phyloP scores from a whole-genome alignment of 2,113 vertebrate species.

The Corythornis vintsioides region DNA sequence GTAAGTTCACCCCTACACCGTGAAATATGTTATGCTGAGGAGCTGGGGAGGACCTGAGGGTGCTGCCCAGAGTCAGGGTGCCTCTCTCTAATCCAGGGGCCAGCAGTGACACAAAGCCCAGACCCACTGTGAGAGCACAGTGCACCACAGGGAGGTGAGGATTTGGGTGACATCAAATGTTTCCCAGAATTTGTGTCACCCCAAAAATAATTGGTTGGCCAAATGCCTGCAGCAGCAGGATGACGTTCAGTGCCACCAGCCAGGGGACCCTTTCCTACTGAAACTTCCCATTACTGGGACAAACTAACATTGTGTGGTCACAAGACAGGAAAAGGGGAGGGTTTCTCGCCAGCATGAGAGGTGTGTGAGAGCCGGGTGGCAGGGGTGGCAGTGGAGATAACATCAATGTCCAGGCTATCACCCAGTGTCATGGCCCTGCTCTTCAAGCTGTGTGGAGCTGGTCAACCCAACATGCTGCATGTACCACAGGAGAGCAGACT shows the following conservation, averaged over 20 bases:
- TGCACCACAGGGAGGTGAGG: not conserved
- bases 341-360: not conserved
- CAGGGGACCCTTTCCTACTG: not conserved
- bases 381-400: not conserved
- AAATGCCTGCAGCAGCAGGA: conserved; percentile 24
- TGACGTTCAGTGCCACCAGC: not conserved
- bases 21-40: fast-evolving
- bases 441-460: not conserved
- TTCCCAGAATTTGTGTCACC: conserved; percentile 41
- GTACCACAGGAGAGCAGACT: not conserved
- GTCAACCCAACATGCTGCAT: not conserved
- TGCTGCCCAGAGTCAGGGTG: fast-evolving
- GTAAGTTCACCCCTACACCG: not conserved
- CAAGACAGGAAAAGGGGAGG: not conserved
- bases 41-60: not conserved
- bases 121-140: not conserved
- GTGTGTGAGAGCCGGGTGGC: not conserved
- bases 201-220: not conserved
- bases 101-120: fast-evolving
- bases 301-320: not conserved
- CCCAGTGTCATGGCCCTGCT: not conserved
- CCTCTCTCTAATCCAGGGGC: not conserved
- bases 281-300: conserved; percentile 22
- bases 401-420: not conserved
- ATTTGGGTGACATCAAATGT: not conserved